Evolutionary conservation across 2,888 invertebrate species (phyloP), one percentile per base, ranked within the genome.

Genomic region (Epinotia brunnichana): DNA sequence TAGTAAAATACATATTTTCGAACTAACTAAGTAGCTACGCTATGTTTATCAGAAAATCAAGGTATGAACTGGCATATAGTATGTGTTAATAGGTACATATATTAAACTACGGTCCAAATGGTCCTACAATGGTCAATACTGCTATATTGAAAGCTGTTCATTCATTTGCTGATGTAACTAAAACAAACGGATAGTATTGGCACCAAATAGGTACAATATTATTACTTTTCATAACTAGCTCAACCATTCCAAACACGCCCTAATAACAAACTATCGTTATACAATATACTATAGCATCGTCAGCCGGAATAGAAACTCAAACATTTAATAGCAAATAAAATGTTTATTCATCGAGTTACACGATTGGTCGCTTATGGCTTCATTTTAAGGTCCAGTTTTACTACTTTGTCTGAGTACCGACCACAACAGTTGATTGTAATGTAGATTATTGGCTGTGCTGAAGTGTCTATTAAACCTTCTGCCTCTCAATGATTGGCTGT

Each of bases 281-380:
- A 78, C 77, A 77, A 78, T 76, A 76, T 74, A 79, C 74, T 70
- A 69, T 54, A 63, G 57, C 44, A 51, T 71, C 75, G 69, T 70
- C 73, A 64, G 69, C 59, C 69, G 44, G 69, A 59, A 76, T 76
- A 79, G 75, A 76, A 77, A 81, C 82, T 79, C 76, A 79, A 82
- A 80, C 80, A 81, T 79, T 57, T 77, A 74, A 75, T 77, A 76
- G 69, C 75, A 76, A 76, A 77, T 81, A 76, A 78, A 81, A 84
- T 85, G 80, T 85, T 82, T 86, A 86, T 86, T 86, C 85, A 85
- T 85, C 77, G 76, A 77, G 78, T 79, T 75, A 81, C 80, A 74
- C 68, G 75, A 78, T 77, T 80, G 79, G 76, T 78, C 76, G 77
- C 76, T 85, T 81, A 87, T 79, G 81, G 81, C 86, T 87, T 84